Evolutionary conservation across 2,113 vertebrate species (phyloP), one percentile per base, ranked within the genome.

Genomic region (Notarius lentiginosus): DNA sequence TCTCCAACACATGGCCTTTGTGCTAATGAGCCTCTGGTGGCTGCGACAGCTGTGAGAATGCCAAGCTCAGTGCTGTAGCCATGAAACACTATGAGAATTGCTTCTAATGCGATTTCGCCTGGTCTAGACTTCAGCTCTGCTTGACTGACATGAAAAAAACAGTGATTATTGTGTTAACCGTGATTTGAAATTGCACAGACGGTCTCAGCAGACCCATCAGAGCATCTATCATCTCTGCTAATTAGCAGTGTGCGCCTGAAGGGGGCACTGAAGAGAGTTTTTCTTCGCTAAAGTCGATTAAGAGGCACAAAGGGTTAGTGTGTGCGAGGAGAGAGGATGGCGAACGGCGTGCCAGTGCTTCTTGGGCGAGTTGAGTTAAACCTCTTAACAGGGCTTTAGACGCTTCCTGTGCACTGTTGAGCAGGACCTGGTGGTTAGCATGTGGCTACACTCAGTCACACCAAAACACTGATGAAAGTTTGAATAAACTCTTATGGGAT

Each of bases 231-330:
- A 87, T 79, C 24, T 79, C 82, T 68, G 30, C 76, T 84, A 85
- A 76, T 79, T 51, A 65, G 49, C 53, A 17, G 24, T 30, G 22
- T 8, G 10, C 0, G 49, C 34, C 55, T 53, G 82, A 79, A 70
- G 65, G 51, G 75, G 30, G 18, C 20, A 17, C 24, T 86, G 65
- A 7, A 17, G 41, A 11, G 75, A 81, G 7, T 22, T 66, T 90
- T 91, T 79, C 83, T 30, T 63, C 20, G 15, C 72, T 61, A 87
- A 93, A 94, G 91, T 81, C 86, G 92, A 94, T 94, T 92, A 94
- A 86, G 86, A 84, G 82, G 89, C 90, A 91, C 90, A 76, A 86
- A 76, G 92, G 92, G 92, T 93, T 83, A 90, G 89, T 87, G 41
- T 73, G 90, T 87, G 89, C 90, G 79, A 85, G 83, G 4, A 82